phyloP scores from a whole-genome alignment of 2,113 vertebrate genomes.

The Sakesphorus luctuosus region DNA sequence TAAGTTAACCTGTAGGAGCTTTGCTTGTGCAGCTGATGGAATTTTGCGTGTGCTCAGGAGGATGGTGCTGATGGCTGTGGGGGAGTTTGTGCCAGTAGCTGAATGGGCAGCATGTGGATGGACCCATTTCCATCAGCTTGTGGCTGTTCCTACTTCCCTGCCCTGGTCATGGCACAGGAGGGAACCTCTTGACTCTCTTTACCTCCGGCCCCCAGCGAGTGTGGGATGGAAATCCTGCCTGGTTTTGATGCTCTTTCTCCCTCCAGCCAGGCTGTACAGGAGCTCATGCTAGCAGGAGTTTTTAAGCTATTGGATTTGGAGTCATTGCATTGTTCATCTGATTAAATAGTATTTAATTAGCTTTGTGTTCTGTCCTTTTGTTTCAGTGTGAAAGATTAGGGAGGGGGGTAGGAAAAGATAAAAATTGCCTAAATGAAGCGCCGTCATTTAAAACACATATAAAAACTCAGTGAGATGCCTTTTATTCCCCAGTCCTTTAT shows the following conservation, averaged over 20 bases:
- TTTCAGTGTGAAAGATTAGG: conserved; percentile 55
- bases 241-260: background rate
- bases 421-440: conserved; percentile 66
- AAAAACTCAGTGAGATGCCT: conserved; percentile 76
- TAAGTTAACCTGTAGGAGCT: background rate
- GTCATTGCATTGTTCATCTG: conserved; percentile 63
- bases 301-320: conserved; percentile 38
- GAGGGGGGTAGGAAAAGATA: background rate
- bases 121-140: background rate
- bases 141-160: background rate
- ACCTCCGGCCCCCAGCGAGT: background rate
- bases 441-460: conserved; percentile 75
- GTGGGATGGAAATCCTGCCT: background rate
- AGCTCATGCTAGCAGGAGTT: background rate
- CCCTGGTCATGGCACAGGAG: background rate
- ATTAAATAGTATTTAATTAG: conserved; percentile 75
- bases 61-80: background rate
- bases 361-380: conserved; percentile 70
- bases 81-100: background rate
- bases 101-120: background rate
- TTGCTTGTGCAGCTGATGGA: background rate
- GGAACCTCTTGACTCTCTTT: background rate
- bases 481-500: conserved; percentile 77
- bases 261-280: background rate
- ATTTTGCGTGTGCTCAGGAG: background rate